phyloP scores from a whole-genome alignment of 2,888 invertebrate genomes.

The Sphecodes monilicornis region DNA sequence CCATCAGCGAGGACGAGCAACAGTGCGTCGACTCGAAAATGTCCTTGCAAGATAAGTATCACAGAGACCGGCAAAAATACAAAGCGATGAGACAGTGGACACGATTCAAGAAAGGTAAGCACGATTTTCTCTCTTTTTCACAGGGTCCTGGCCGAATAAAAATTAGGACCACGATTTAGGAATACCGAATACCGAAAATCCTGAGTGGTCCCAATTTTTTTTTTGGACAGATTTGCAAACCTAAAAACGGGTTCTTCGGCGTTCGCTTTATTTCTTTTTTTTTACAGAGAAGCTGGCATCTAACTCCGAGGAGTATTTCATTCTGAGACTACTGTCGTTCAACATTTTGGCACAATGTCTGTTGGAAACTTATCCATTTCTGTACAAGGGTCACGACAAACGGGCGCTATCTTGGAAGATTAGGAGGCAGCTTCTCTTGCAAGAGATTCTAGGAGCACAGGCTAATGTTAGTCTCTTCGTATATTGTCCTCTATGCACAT shows the following conservation, averaged over 20 bases:
- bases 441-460: slow-evolving; percentile 86
- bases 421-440: slow-evolving; percentile 86
- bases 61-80: slow-evolving; percentile 72
- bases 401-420: slow-evolving; percentile 89
- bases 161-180: neutral
- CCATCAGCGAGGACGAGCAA: neutral
- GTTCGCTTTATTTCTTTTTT: slow-evolving; percentile 16
- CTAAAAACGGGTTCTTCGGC: neutral
- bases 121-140: neutral
- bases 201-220: neutral
- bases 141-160: neutral
- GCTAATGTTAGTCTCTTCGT: slow-evolving; percentile 87
- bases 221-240: neutral
- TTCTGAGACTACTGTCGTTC: slow-evolving; percentile 92
- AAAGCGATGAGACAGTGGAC: slow-evolving; percentile 78
- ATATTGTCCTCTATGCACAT: neutral
- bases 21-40: slow-evolving; percentile 34
- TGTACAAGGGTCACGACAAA: slow-evolving; percentile 89
- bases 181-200: neutral
- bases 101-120: slow-evolving; percentile 71
- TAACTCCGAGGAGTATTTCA: slow-evolving; percentile 83
- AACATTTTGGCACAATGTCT: slow-evolving; percentile 95
- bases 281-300: slow-evolving; percentile 68
- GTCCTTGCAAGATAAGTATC: slow-evolving; percentile 46
- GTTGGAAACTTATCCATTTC: slow-evolving; percentile 89